These are phyloP conservation scores for Orientallactaga sibirica DNA, from an alignment of 2,797 vertebrate genomes.

Conservation along the genomic window DNA sequence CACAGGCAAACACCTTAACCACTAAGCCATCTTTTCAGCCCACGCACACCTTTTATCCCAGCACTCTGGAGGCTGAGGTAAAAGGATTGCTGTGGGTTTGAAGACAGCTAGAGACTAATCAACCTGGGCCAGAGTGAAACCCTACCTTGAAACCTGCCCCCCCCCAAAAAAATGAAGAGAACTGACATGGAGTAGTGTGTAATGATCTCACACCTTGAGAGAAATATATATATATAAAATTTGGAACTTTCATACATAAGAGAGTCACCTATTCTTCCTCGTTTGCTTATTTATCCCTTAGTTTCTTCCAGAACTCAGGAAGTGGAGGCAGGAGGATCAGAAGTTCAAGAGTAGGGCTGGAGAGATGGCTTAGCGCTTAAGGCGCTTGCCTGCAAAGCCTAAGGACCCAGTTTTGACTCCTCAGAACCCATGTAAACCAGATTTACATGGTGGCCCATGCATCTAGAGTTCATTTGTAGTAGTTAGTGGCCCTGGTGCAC, in stretches of 20 bases:
- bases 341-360: too few relatives aligned
- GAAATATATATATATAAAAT: not conserved
- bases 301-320: not conserved
- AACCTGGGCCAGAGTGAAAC: not conserved
- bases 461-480: too few relatives aligned
- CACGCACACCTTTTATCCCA: not conserved
- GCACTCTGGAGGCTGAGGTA: not conserved
- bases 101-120: not conserved
- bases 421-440: too few relatives aligned
- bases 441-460: too few relatives aligned
- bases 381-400: too few relatives aligned
- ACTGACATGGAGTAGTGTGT: not conserved
- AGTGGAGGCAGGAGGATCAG: not conserved
- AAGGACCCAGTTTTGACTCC: too few relatives aligned
- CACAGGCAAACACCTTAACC: too few relatives aligned
- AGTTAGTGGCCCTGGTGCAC: too few relatives aligned
- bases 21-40: too few relatives aligned
- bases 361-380: too few relatives aligned
- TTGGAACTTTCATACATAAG: not conserved
- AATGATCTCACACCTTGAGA: not conserved
- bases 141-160: not conserved
- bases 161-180: not conserved
- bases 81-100: not conserved
- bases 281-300: not conserved
- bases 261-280: constrained; percentile 5